Evolutionary conservation across 2,797 vertebrate species (phyloP), one percentile per base, ranked within the genome.

Genomic region (Bradypodion ventrale): DNA sequence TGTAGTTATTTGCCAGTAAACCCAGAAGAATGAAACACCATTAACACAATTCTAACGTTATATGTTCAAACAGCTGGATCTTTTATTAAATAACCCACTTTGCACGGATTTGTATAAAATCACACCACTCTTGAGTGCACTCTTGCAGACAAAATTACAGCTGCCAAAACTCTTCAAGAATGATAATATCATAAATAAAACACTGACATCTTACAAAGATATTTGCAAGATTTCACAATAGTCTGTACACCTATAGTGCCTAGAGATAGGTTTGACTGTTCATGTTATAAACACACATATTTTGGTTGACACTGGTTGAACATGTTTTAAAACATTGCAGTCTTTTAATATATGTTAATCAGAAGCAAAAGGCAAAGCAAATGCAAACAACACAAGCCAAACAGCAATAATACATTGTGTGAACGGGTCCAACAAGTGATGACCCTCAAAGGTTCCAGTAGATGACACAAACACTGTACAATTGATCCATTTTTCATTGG

Each of bases 161-260:
- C 25, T 44, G 27, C 25, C 59, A 35, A 1, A 42, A 73, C 37
- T 65, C 1, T 10, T 63, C 29, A 10, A 73, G 0, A 0, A 32
- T 6, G 16, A 46, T 52, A 29, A n/a, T 70, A 52, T 1, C 0
- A 70, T 56, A 83, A 81, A 40, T 15, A 29, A 1, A 63, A 21
- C 37, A 75, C 4, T 2, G 19, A 68, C 15, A 25, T 76, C 16
- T 52, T 85, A 16, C 82, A 21, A 7, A 19, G 59, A 37, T 15
- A 25, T 68, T 56, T 56, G 19, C 52, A 56, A 56, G 52, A 29
- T 42, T 3, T 16, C 0, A 0, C 1, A 56, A 29, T 46, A 60
- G 25, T 1, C 19, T 74, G 68, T 35, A 60, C 49, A 46, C 12
- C 8, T 52, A 40, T 5, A 46, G 2, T 35, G 37, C 25, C n/a